Evolutionary conservation across 1,140 invertebrate species (phyloP).

Genomic region (Patella vulgata): DNA sequence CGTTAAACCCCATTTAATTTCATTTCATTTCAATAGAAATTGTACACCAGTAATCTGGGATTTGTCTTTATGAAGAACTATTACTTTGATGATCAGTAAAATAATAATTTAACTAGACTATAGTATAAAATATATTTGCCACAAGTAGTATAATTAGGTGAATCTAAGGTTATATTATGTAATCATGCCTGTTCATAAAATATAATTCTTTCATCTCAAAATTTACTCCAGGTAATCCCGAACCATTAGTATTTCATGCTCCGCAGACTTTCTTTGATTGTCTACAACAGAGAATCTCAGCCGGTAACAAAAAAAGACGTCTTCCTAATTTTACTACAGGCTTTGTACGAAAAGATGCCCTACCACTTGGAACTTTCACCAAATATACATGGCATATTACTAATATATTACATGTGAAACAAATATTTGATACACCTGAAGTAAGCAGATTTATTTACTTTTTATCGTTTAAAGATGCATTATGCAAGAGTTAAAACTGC

Average conservation of each 20-base stretch:
- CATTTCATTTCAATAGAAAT: too few species aligned
- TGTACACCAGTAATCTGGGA: too few species aligned
- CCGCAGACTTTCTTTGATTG: constrained; percentile 79
- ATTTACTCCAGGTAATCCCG: constrained; percentile 68
- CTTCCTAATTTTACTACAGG: constrained; percentile 73
- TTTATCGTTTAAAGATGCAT: background rate
- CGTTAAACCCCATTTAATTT: too few species aligned
- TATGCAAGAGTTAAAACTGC: too few species aligned
- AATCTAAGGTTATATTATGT: too few species aligned
- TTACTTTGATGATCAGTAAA: too few species aligned
- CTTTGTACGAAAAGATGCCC: constrained; percentile 73
- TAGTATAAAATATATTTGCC: too few species aligned
- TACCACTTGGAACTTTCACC: constrained; percentile 77
- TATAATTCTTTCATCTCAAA: too few species aligned
- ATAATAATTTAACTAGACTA: too few species aligned
- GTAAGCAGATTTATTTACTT: constrained; percentile 63
- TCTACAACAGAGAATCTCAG: constrained; percentile 76
- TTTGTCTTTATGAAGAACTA: too few species aligned
- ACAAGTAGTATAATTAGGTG: too few species aligned
- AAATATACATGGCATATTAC: constrained; percentile 82
- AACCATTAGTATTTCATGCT: constrained; percentile 78
- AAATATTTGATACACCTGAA: constrained; percentile 79
- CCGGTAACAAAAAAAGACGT: constrained; percentile 74
- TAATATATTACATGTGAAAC: constrained; percentile 79
- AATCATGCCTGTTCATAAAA: too few species aligned